A percentile compares a stretch with the other conserved stretches of the same genome.
phyloP scores from a whole-genome alignment of 2,797 vertebrate genomes.

The Sebastes cheni region DNA sequence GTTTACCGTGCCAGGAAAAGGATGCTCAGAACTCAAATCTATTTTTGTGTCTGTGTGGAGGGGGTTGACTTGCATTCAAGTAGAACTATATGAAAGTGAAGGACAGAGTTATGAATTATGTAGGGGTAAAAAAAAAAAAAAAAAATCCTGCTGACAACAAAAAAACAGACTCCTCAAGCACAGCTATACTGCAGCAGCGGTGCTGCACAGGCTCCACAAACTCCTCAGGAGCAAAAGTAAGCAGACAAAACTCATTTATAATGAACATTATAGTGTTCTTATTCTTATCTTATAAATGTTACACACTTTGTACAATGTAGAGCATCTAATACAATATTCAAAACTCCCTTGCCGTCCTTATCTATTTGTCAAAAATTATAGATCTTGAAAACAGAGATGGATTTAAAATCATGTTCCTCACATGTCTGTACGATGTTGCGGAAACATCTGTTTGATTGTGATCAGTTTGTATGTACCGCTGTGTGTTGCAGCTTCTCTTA shows the following conservation, averaged over 20 bases:
- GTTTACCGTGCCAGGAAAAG: slow-evolving; percentile 45
- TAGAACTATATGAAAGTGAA: slow-evolving; percentile 81
- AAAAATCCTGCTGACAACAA: slow-evolving; percentile 74
- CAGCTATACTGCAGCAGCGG: slow-evolving; percentile 52
- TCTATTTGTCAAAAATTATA: background rate
- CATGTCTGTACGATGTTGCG: slow-evolving; percentile 3
- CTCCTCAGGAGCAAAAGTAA: slow-evolving; percentile 60
- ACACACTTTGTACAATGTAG: background rate
- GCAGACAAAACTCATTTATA: slow-evolving; percentile 51
- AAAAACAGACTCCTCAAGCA: slow-evolving; percentile 74
- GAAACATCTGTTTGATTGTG: slow-evolving; percentile 49
- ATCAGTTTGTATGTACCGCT: slow-evolving; percentile 20
- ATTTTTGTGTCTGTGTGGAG: slow-evolving; percentile 62
- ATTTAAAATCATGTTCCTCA: slow-evolving; percentile 44
- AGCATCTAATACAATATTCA: slow-evolving; percentile 4
- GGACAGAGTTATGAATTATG: slow-evolving; percentile 82
- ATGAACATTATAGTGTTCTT: slow-evolving; percentile 40
- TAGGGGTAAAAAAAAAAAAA: slow-evolving; percentile 63
- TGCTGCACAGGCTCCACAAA: slow-evolving; percentile 46
- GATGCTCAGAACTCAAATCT: slow-evolving; percentile 59
- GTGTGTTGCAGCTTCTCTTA: slow-evolving; percentile 38
- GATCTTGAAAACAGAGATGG: slow-evolving; percentile 7
- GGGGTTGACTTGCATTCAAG: slow-evolving; percentile 76
- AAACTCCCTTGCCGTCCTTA: background rate
- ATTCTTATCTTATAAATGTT: slow-evolving; percentile 38